Evolutionary conservation across 2,113 vertebrate species (phyloP).

Genomic region (Melanerpes aurifrons): DNA sequence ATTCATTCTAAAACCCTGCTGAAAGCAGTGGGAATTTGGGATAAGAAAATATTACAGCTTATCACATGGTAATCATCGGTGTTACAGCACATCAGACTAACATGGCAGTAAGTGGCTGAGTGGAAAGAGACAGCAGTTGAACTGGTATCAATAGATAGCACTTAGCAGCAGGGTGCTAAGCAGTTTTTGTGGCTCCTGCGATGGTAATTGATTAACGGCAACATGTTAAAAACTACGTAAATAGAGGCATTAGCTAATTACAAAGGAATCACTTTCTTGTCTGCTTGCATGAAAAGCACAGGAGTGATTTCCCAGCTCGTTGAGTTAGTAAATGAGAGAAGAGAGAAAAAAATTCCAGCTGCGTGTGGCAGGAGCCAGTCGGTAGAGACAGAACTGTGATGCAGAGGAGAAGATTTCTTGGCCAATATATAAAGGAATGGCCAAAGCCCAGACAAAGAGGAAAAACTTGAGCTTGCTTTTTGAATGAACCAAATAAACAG

Average conservation of each 20-base stretch:
- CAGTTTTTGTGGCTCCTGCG: neutral
- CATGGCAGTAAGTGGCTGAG: neutral
- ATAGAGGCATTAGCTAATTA: conserved; percentile 42
- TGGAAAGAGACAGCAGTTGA: neutral
- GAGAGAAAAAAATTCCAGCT: neutral
- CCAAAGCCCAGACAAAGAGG: neutral
- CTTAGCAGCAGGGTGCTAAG: neutral
- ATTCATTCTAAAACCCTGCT: neutral
- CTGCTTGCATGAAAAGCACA: neutral
- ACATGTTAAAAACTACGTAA: neutral
- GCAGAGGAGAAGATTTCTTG: neutral
- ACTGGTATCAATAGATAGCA: neutral
- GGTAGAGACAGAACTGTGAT: neutral
- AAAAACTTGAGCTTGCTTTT: neutral
- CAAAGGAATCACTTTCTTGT: neutral
- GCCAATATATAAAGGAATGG: too few species aligned
- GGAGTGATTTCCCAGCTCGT: conserved; percentile 41
- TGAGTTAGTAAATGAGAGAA: conserved; percentile 34
- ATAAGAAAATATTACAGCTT: neutral
- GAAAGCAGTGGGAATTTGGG: neutral
- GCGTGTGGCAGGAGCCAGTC: neutral
- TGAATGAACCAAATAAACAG: neutral
- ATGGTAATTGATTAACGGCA: neutral
- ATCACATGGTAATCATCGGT: neutral
- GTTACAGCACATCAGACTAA: neutral